Conservation (phyloP, 2,113 vertebrate genomes). For the Ammodytes dubius region DNA sequence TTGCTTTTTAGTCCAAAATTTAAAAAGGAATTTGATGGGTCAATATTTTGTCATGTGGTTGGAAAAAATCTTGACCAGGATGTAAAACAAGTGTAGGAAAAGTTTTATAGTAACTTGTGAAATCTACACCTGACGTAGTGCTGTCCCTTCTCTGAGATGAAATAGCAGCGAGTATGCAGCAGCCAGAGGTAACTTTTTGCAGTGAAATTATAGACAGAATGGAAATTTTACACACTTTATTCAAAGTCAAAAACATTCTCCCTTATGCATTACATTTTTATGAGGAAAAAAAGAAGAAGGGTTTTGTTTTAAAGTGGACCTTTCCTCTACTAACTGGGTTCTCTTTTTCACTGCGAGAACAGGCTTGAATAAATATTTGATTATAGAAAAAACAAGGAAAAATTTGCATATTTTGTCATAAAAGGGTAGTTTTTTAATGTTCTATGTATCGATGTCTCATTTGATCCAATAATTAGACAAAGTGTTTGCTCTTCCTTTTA, state of each 20-base stretch:
- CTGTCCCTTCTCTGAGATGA: background rate
- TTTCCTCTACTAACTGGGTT: background rate
- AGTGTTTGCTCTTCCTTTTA: slow-evolving; percentile 10
- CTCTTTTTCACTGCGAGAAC: background rate
- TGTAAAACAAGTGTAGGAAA: background rate
- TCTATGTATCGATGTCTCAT: background rate
- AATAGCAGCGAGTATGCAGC: slow-evolving; percentile 1
- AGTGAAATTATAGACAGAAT: background rate
- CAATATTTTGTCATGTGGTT: background rate
- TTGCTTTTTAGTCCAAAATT: background rate
- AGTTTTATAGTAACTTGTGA: background rate
- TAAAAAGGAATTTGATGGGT: background rate
- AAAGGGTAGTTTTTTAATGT: background rate
- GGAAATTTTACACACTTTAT: slow-evolving; percentile 1
- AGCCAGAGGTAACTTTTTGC: slow-evolving; percentile 37
- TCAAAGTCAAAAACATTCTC: too few relatives aligned
- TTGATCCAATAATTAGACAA: slow-evolving; percentile 19
- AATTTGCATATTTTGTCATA: background rate
- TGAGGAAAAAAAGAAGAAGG: background rate
- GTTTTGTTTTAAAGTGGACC: slow-evolving; percentile 9
- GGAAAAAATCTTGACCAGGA: background rate
- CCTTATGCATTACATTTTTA: too few relatives aligned
- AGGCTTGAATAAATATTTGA: background rate
- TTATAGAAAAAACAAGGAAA: background rate
- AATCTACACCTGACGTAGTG: slow-evolving; percentile 5